A percentile compares a stretch with the other conserved stretches of the same genome.
Evolutionary conservation across 1,140 invertebrate species (phyloP).

Genomic region (Helicoverpa zea): DNA sequence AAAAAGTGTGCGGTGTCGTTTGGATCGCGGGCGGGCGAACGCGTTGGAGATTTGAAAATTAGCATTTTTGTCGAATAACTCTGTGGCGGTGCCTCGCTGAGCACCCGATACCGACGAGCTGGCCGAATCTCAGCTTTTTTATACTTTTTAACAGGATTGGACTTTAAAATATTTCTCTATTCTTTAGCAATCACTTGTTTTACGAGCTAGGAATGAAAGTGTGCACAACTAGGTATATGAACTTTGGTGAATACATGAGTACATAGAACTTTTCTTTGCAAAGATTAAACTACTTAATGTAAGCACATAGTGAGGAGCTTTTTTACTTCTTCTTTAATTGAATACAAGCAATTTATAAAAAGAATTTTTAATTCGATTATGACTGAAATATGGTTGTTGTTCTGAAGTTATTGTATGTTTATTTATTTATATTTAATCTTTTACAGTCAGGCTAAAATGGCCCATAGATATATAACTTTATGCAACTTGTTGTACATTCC

Average conservation of each 20-base stretch:
- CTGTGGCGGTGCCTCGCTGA: conserved; percentile 80
- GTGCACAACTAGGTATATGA: background rate
- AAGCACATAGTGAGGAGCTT: no score
- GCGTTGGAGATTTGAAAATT: conserved; percentile 82
- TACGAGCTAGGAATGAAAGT: conserved; percentile 35
- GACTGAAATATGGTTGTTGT: no score
- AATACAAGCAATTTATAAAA: no score
- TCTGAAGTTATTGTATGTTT: no score
- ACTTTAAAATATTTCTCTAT: conserved; percentile 83
- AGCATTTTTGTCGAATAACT: conserved; percentile 86
- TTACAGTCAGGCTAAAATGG: no score
- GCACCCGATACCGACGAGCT: conserved; percentile 76
- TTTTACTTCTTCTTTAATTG: no score
- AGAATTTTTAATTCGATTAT: no score
- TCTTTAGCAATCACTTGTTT: conserved; percentile 59
- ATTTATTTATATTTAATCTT: no score
- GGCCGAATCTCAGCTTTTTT: conserved; percentile 72
- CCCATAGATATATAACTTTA: no score
- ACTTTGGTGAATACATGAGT: background rate
- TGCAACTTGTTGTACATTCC: no score
- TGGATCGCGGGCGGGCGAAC: conserved; percentile 48
- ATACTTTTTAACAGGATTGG: conserved; percentile 75
- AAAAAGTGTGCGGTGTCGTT: conserved; percentile 60
- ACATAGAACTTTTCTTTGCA: no score
- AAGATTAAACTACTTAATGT: no score